A percentile compares a stretch with the other conserved stretches of the same genome.
These are phyloP conservation scores for Apis laboriosa DNA, from an alignment of 1,140 invertebrate species.

Conservation along the genomic window DNA sequence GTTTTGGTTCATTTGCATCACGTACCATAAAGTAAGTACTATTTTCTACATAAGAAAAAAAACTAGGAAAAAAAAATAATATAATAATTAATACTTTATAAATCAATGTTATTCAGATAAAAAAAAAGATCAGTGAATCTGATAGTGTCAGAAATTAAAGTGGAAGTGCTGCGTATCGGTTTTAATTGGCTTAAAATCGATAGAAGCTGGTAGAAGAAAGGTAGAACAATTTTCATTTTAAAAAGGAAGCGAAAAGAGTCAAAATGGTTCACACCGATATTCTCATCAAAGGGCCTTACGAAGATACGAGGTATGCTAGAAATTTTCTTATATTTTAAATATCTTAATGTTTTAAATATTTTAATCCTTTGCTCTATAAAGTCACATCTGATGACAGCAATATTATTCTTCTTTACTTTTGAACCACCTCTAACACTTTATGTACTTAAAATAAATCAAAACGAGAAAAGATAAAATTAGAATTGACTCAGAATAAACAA, in stretches of 20 bases:
- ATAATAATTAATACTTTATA: not conserved
- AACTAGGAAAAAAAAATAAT: not conserved
- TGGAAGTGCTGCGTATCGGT: slow-evolving; percentile 8
- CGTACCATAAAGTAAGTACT: slow-evolving; percentile 86
- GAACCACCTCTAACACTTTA: too few relatives aligned
- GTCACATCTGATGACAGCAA: too few relatives aligned
- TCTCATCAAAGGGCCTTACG: slow-evolving; percentile 67
- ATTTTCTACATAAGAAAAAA: too few relatives aligned
- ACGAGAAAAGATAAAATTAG: too few relatives aligned
- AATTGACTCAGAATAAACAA: too few relatives aligned
- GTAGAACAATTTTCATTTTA: slow-evolving; percentile 14
- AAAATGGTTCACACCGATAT: slow-evolving; percentile 70
- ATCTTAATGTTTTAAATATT: slow-evolving; percentile 11
- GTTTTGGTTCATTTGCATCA: slow-evolving; percentile 90
- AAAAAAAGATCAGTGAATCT: slow-evolving; percentile 18
- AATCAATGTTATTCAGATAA: not conserved
- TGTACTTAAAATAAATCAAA: too few relatives aligned
- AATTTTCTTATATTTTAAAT: slow-evolving; percentile 10
- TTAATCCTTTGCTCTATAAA: too few relatives aligned
- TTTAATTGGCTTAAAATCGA: not conserved
- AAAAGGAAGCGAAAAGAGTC: slow-evolving; percentile 9
- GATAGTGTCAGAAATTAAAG: slow-evolving; percentile 21
- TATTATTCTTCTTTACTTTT: too few relatives aligned
- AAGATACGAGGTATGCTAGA: slow-evolving; percentile 70
- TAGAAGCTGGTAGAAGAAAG: slow-evolving; percentile 10